Evolutionary conservation across 64 coral and sea anemone genomes (phyloP).

Genomic region (Astreopora myriophthalma): DNA sequence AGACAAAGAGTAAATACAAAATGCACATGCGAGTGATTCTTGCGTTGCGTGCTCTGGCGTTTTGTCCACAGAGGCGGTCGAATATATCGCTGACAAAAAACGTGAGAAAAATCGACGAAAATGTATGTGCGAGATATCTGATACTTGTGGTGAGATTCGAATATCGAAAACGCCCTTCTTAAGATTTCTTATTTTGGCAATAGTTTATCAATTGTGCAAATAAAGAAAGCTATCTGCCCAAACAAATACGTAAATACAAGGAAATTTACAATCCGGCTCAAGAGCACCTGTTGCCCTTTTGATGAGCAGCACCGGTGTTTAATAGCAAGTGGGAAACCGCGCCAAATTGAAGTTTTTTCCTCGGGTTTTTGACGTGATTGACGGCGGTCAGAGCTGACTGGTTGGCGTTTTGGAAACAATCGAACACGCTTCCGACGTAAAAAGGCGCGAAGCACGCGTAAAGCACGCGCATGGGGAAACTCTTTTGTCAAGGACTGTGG

Average conservation of each 20-base stretch:
- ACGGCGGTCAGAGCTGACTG: neutral
- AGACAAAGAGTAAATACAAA: neutral
- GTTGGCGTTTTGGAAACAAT: too few species aligned
- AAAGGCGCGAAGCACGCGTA: neutral
- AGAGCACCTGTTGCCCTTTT: neutral
- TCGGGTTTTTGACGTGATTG: neutral
- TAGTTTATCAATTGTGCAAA: neutral
- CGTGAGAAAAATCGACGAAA: neutral
- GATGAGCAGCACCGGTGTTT: too few species aligned
- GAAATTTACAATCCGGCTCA: neutral
- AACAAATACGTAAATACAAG: neutral
- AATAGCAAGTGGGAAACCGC: neutral
- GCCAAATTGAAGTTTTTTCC: neutral
- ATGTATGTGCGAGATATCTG: neutral
- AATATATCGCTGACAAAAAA: neutral
- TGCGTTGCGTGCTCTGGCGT: neutral
- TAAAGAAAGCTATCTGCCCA: neutral
- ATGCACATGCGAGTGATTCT: neutral
- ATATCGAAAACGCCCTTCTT: neutral
- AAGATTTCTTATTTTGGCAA: neutral
- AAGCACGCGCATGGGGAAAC: neutral
- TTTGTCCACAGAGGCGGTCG: neutral
- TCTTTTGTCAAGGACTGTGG: neutral
- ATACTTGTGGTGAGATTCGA: neutral
- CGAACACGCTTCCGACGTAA: neutral